Percentiles rank a stretch among this genome's conserved stretches.
Conservation (phyloP, 2,113 vertebrate genomes). For the Nerophis lumbriciformis region DNA sequence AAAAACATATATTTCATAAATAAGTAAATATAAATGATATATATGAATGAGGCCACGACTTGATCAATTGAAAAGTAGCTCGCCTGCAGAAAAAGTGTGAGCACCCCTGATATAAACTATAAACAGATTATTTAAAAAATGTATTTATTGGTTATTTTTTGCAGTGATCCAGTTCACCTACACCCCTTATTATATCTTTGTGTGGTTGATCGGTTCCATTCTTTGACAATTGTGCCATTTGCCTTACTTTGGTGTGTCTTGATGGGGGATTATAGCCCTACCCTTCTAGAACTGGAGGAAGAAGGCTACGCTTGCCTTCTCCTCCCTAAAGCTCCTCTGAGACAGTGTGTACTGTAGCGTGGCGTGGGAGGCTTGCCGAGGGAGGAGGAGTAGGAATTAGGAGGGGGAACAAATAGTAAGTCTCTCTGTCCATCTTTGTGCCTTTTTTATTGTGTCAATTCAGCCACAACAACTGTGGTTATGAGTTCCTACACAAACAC, state of each 20-base stretch:
- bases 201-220: constrained; percentile 43
- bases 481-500: constrained; percentile 17
- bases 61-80: too few species aligned
- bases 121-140: background rate
- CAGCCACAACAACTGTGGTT: constrained; percentile 14
- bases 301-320: constrained; percentile 51
- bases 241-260: constrained; percentile 44
- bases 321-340: constrained; percentile 50
- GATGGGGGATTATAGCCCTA: constrained; percentile 50
- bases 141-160: constrained; percentile 16
- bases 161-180: constrained; percentile 30
- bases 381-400: constrained; percentile 1
- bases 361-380: constrained; percentile 55
- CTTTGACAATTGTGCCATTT: constrained; percentile 41
- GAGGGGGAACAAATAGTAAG: constrained; percentile 11
- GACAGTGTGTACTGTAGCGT: constrained; percentile 42
- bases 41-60: too few species aligned
- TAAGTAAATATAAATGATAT: too few species aligned
- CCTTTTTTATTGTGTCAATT: constrained; percentile 30
- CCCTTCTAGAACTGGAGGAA: constrained; percentile 45
- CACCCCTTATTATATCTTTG: constrained; percentile 30
- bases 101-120: constrained; percentile 31
- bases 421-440: constrained; percentile 20
- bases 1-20: too few species aligned
- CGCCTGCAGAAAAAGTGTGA: too few species aligned